phyloP scores from a whole-genome alignment of 2,113 vertebrate species.

The Crotophaga sulcirostris region DNA sequence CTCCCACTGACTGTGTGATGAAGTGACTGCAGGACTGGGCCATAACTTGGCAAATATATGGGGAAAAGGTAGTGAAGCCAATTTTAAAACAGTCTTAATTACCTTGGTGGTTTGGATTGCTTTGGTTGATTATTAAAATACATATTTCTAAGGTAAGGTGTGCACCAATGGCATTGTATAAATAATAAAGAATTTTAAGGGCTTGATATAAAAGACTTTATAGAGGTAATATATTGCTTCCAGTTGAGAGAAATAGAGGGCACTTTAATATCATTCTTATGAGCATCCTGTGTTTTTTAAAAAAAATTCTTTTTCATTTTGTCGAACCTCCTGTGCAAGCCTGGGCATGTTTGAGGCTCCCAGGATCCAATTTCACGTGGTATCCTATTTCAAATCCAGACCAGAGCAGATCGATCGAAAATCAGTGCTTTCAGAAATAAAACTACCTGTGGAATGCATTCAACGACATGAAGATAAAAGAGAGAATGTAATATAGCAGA shows the following conservation, averaged over 20 bases:
- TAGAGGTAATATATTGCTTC: conserved; percentile 25
- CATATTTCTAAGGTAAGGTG: background rate
- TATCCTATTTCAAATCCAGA: conserved; percentile 61
- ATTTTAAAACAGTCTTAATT: conserved; percentile 29
- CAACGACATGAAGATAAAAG: conserved; percentile 10
- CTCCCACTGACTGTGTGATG: background rate
- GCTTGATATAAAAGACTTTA: conserved; percentile 11
- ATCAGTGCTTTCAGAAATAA: conserved; percentile 24
- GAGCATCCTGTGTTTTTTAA: background rate
- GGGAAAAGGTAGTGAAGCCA: background rate
- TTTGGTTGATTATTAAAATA: conserved; percentile 26
- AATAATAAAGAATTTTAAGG: conserved; percentile 28
- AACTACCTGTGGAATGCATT: conserved; percentile 45
- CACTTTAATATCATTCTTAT: conserved; percentile 40
- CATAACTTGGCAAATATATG: background rate
- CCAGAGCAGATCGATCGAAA: conserved; percentile 10
- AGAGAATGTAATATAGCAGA: background rate
- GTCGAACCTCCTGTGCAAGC: conserved; percentile 19
- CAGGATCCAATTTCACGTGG: conserved; percentile 46
- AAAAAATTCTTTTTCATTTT: background rate
- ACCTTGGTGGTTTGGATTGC: background rate
- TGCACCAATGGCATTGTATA: background rate
- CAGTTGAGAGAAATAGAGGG: background rate
- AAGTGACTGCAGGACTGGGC: background rate
- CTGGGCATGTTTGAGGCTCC: conserved; percentile 30